Conservation (phyloP, 2,113 vertebrate genomes). For the Pampusana beccarii region DNA sequence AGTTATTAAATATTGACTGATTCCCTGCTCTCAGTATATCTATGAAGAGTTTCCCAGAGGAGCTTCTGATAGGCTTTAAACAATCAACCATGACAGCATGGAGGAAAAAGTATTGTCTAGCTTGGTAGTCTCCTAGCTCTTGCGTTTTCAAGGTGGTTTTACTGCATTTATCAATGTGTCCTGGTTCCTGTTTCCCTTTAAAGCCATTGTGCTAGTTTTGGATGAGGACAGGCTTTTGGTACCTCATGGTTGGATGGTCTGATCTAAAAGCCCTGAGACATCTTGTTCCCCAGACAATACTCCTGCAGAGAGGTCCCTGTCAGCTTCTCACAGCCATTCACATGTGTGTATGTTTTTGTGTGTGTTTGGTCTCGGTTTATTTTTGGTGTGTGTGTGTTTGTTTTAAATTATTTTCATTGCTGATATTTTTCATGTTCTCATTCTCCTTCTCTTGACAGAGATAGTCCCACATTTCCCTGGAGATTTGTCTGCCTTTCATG, state of each 20-base stretch:
- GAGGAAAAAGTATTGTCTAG: constrained; percentile 21
- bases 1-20: constrained; percentile 54
- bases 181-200: background rate
- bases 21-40: background rate
- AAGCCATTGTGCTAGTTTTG: background rate
- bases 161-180: background rate
- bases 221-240: background rate
- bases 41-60: background rate
- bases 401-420: background rate
- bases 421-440: background rate
- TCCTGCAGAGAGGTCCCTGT: background rate
- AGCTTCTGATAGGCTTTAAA: constrained; percentile 44
- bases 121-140: constrained; percentile 11
- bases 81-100: constrained; percentile 13
- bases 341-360: background rate
- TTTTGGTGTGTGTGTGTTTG: too few species aligned
- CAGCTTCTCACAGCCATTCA: background rate
- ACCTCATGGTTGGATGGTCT: background rate
- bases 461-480: background rate
- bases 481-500: background rate
- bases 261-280: background rate
- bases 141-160: background rate
- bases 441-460: background rate
- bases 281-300: background rate
- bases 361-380: too few species aligned